Base-by-base conservation (phyloP, 2,888 invertebrate genomes). In the Cabera pusaria region DNA sequence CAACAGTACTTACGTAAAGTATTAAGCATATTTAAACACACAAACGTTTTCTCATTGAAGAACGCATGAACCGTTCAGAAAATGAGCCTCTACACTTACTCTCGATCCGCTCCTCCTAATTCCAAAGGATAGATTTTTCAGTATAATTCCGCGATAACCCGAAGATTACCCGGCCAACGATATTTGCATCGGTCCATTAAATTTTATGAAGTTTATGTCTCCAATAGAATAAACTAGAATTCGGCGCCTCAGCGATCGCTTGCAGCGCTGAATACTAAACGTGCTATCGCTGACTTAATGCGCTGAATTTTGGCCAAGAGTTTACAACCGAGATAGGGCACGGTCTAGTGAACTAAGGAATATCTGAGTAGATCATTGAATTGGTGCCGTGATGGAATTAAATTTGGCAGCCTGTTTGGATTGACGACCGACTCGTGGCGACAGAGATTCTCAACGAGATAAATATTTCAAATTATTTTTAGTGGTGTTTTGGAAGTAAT, bases 181-280 rank as follows among this genome's bases (percentile, higher is more conserved):
- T 34, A 26, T 20, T 25, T 26, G 18, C 27, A 18, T 14, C 12
- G 8, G 6, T 5, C 28, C 28, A 19, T 29, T 31, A 20, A 31
- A 38, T 31, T 12, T 19, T 22, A 37, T 27, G 29, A 25, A 21
- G 19, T 24, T 24, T 37, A 23, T 21, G 18, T 29, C 9, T 6
- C 8, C 24, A 21, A 31, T 31, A 25, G 37, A 31, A 26, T 31
- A 31, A 29, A 25, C 37, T 26, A 1, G 9, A 31, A 16, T 21
- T 38, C 26, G 16, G 6, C 20, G 26, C 25, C 19, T 37, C 24
- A 16, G 8, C 32, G 26, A 32, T 39, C 27, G 14, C n/a, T 10
- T 27, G 27, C 32, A 27, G 24, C 32, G 25, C 17, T 31, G 39
- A 33, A 39, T 33, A 39, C 27, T 33, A 39, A 39, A 9, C 27